Base-by-base conservation (phyloP, 1,140 invertebrate genomes). In the Caenorhabditis latens region DNA sequence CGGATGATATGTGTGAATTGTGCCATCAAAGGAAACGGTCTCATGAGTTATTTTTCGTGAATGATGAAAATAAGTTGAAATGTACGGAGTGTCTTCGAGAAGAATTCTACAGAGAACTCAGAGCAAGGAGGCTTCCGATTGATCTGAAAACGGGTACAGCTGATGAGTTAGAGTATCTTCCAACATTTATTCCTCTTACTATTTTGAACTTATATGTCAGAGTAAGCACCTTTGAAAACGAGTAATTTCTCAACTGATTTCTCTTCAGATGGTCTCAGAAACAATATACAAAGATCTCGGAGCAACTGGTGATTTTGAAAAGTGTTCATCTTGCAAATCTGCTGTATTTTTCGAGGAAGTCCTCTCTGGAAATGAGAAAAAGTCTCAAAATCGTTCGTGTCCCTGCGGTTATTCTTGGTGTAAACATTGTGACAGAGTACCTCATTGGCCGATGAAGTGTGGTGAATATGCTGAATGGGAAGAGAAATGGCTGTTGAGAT, bases 401-500 rank as follows among this genome's bases (percentile, higher is more conserved):
- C 61, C 61, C 2, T 63, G 61, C n/a, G 61, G 61, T 2, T 63
- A 63, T 63, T 46, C 65, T 46, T 71, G 65, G 65, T 71, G 65
- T 43, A 71, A n/a, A 46, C 65, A 71, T 2, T 71, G 65, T 46
- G 19, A 71, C 16, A 43, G 42, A 19, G 65, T 71, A 4, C 65
- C 65, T 16, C 65, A 71, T 43, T 71, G 65, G 65, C 65, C 65
- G 19, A 2, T 71, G 40, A 71, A 71, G 16, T 71, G 65, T 71
- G 65, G 65, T 46, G 65, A 71, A 7, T 71, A 32, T 19, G 14
- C 42, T 1, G 65, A 71, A 71, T 71, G 65, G 65, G 65, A 71
- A 4, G 65, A 71, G 14, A 71, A 71, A 71, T 71, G 65, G 65
- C 42, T 71, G 11, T 46, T 71, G 40, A 71, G 65, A 71, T 71